Conservation (phyloP, 2,888 invertebrate species). For the Lasioglossum figueresi region DNA sequence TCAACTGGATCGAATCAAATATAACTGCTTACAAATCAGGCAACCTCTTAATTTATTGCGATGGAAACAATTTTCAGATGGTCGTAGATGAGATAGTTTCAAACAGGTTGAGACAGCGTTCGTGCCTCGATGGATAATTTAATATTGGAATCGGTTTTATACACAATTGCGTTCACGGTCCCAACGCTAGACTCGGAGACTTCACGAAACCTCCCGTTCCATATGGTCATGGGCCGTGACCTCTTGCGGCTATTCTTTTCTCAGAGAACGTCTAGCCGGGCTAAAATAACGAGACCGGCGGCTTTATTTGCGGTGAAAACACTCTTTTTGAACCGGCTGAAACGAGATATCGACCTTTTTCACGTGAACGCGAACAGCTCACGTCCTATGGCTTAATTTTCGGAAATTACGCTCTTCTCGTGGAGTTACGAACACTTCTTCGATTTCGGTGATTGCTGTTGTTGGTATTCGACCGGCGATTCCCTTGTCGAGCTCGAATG, state of each 20-base stretch:
- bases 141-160: not conserved
- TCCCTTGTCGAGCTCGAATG: not conserved
- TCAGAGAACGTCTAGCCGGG: conserved; percentile 22
- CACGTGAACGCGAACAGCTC: not conserved
- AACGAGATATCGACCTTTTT: conserved; percentile 30
- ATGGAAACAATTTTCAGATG: not conserved
- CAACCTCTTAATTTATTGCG: not conserved
- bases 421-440: not conserved
- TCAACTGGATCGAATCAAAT: not conserved
- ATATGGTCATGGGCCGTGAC: conserved; percentile 42
- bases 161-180: not conserved
- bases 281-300: conserved; percentile 31
- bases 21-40: not conserved
- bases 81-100: not conserved
- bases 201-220: conserved; percentile 41
- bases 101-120: not conserved
- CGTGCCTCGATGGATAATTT: not conserved
- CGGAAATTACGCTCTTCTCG: conserved; percentile 27
- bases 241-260: conserved; percentile 22
- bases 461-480: not conserved
- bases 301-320: conserved; percentile 59
- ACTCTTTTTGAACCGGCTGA: conserved; percentile 41
- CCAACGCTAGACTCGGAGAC: not conserved
- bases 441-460: conserved; percentile 11
- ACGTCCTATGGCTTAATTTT: conserved; percentile 17